A percentile compares a stretch with the other conserved stretches of the same genome.
Evolutionary conservation across 2,888 invertebrate genomes (phyloP).

Genomic region (Dromius quadrimaculatus): DNA sequence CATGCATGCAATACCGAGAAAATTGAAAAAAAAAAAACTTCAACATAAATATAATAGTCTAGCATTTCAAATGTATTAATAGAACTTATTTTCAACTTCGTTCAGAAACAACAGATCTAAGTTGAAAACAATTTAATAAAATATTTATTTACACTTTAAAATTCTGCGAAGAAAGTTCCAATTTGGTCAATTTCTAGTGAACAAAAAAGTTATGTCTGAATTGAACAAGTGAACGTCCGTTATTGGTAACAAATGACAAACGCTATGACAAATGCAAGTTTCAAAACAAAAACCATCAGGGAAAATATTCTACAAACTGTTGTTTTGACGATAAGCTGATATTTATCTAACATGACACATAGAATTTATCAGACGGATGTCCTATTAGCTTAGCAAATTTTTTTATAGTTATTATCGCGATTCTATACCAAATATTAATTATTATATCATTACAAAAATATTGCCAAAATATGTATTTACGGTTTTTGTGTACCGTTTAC

Average conservation of each 20-base stretch:
- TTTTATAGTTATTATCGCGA: too few species aligned
- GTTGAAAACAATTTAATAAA: conserved; percentile 2
- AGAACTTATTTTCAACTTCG: conserved; percentile 23
- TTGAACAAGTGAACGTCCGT: conserved; percentile 4
- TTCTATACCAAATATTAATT: too few species aligned
- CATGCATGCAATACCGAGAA: background rate
- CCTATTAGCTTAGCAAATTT: too few species aligned
- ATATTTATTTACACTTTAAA: conserved; percentile 27
- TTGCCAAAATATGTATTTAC: background rate
- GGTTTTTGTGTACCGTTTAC: conserved; percentile 16
- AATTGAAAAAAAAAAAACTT: background rate
- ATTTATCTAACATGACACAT: background rate
- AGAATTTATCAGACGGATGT: too few species aligned
- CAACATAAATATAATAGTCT: background rate
- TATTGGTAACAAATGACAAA: conserved; percentile 26
- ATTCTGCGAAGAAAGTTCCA: too few species aligned
- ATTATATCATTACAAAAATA: too few species aligned
- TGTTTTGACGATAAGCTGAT: background rate
- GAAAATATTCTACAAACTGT: background rate
- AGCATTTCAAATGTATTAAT: conserved; percentile 14
- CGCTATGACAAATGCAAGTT: background rate
- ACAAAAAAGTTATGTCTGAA: conserved; percentile 8
- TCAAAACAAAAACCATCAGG: conserved; percentile 8
- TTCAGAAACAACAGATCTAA: conserved; percentile 6
- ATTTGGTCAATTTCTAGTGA: too few species aligned